These are phyloP conservation scores for Oncorhynchus gorbuscha DNA, from an alignment of 2,113 vertebrate species.

Conservation along the genomic window DNA sequence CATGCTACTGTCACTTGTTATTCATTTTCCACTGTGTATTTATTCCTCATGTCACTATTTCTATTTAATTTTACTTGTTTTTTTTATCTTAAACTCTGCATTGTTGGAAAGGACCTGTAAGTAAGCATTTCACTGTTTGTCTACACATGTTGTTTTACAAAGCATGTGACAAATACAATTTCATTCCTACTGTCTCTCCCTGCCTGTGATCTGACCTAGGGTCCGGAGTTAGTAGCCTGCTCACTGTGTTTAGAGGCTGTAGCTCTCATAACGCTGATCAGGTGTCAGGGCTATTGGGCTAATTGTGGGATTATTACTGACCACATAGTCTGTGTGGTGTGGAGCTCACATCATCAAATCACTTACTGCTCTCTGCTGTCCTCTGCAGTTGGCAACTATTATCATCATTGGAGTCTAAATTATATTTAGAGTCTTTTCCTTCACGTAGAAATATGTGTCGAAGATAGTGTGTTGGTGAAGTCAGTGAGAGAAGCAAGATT, in stretches of 20 bases:
- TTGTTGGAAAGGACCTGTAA: too few relatives aligned
- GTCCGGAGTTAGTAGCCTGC: not conserved
- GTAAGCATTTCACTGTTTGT: too few relatives aligned
- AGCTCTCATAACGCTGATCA: conserved; percentile 13
- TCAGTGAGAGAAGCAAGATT: too few relatives aligned
- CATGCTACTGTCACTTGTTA: too few relatives aligned
- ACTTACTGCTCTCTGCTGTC: conserved; percentile 50
- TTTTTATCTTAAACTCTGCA: too few relatives aligned
- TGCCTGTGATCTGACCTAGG: not conserved
- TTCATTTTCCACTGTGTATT: too few relatives aligned
- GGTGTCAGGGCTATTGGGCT: conserved; percentile 20
- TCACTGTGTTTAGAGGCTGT: not conserved
- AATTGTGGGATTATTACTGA: conserved; percentile 31
- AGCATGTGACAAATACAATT: not conserved
- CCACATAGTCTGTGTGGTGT: not conserved
- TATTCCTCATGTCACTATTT: too few relatives aligned
- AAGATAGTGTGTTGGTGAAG: too few relatives aligned
- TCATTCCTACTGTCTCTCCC: not conserved
- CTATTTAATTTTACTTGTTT: too few relatives aligned
- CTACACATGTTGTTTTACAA: too few relatives aligned
- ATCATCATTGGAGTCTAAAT: conserved; percentile 10
- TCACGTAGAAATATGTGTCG: too few relatives aligned
- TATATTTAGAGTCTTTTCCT: too few relatives aligned
- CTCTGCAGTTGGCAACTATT: conserved; percentile 42
- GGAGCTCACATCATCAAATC: not conserved